Conservation (phyloP, 1,140 invertebrate genomes). For the Phymorhynchus buccinoides region DNA sequence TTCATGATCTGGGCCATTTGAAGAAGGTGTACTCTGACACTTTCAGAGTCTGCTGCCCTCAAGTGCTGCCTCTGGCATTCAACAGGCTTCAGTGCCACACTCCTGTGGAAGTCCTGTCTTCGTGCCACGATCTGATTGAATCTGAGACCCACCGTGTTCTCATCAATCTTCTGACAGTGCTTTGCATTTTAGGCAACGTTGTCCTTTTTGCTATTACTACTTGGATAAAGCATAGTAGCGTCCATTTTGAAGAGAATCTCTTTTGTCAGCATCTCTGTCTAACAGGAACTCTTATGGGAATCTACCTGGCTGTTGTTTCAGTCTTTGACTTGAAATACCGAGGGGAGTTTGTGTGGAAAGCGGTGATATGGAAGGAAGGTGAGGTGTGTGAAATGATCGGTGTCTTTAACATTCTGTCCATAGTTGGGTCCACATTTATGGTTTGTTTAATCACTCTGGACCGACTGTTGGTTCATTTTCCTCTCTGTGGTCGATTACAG, state of each 20-base stretch:
- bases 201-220: not conserved
- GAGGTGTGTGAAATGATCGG: slow-evolving; percentile 46
- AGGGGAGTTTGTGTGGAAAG: not conserved
- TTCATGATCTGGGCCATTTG: not conserved
- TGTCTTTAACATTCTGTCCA: slow-evolving; percentile 57
- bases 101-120: slow-evolving; percentile 1
- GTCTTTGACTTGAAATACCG: not conserved
- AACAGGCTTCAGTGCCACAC: slow-evolving; percentile 7
- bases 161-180: not conserved
- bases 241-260: not conserved
- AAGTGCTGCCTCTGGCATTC: not conserved
- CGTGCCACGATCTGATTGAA: not conserved
- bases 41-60: slow-evolving; percentile 28
- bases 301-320: slow-evolving; percentile 2
- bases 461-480: slow-evolving; percentile 52
- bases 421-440: slow-evolving; percentile 57
- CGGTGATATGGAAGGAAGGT: not conserved
- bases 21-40: slow-evolving; percentile 18
- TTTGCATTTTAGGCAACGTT: not conserved
- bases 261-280: slow-evolving; percentile 14
- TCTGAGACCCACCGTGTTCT: slow-evolving; percentile 3
- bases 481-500: not conserved
- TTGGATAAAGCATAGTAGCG: not conserved
- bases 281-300: slow-evolving; percentile 5
- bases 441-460: slow-evolving; percentile 61